Percentiles rank a stretch among this genome's conserved stretches.
Evolutionary conservation across 2,888 invertebrate genomes (phyloP).

Genomic region (Limulus polyphemus): DNA sequence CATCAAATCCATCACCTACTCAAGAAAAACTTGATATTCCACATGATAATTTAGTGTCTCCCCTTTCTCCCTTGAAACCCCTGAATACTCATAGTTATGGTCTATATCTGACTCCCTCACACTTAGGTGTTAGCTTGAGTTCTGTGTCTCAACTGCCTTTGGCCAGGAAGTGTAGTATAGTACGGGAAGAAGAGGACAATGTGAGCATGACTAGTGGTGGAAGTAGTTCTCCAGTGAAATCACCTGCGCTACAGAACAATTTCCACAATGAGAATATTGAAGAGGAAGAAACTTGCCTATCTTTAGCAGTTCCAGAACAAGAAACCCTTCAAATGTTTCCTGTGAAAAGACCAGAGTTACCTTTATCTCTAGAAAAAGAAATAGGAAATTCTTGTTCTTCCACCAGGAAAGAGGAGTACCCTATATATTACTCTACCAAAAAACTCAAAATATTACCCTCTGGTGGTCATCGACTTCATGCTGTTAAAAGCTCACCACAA

Average conservation of each 20-base stretch:
- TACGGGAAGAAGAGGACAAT: slow-evolving; percentile 26
- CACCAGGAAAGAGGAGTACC: too few species aligned
- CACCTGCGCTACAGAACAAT: too few species aligned
- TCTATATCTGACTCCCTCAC: too few species aligned
- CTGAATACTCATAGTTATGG: too few species aligned
- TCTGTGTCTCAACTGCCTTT: slow-evolving; percentile 1
- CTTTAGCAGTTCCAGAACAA: too few species aligned
- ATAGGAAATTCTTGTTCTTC: too few species aligned
- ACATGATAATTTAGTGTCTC: slow-evolving; percentile 20
- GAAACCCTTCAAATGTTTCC: not conserved
- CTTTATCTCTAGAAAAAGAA: too few species aligned
- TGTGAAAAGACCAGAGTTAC: too few species aligned
- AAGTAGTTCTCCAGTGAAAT: not conserved
- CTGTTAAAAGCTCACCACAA: slow-evolving; percentile 42
- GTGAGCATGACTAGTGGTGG: not conserved
- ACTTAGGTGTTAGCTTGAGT: too few species aligned
- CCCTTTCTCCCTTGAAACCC: slow-evolving; percentile 16
- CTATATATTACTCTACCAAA: too few species aligned
- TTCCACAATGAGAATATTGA: too few species aligned
- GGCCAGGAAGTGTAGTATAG: slow-evolving; percentile 27
- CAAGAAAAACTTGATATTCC: slow-evolving; percentile 20
- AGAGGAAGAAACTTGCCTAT: too few species aligned
- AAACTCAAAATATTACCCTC: slow-evolving; percentile 43
- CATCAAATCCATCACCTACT: slow-evolving; percentile 22
- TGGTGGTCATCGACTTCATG: slow-evolving; percentile 37